Evolutionary conservation across 2,797 vertebrate genomes (phyloP).

Genomic region (Mareca penelope): DNA sequence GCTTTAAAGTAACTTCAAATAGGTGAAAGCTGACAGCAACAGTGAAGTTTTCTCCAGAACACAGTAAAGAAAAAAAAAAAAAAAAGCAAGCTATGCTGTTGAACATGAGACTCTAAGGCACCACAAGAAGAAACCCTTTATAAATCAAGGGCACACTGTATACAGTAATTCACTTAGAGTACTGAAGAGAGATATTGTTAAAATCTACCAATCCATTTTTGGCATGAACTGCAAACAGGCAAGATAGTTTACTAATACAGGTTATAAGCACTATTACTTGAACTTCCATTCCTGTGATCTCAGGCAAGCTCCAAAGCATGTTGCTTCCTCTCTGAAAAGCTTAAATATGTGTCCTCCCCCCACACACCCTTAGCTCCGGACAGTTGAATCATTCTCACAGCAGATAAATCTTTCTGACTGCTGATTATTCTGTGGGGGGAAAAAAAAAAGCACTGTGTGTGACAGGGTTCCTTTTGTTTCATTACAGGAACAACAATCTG

Average conservation of each 20-base stretch:
- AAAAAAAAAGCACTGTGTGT: background rate
- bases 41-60: background rate
- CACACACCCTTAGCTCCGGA: background rate
- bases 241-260: constrained; percentile 29
- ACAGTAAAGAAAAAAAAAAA: background rate
- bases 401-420: constrained; percentile 66
- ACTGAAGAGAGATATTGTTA: constrained; percentile 34
- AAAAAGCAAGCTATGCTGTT: background rate
- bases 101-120: constrained; percentile 32
- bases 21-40: constrained; percentile 13
- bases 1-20: background rate
- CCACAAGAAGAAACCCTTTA: constrained; percentile 16
- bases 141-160: background rate
- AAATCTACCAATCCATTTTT: constrained; percentile 42
- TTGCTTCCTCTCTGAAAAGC: constrained; percentile 39
- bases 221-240: background rate
- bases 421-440: constrained; percentile 47
- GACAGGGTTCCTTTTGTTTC: constrained; percentile 72
- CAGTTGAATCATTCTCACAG: constrained; percentile 57
- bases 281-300: constrained; percentile 32
- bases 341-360: constrained; percentile 1
- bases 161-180: background rate
- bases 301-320: background rate
- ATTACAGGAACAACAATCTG: constrained; percentile 73
- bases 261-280: background rate